Conservation (phyloP, 1,140 invertebrate genomes). For the Drosophila watanabei region DNA sequence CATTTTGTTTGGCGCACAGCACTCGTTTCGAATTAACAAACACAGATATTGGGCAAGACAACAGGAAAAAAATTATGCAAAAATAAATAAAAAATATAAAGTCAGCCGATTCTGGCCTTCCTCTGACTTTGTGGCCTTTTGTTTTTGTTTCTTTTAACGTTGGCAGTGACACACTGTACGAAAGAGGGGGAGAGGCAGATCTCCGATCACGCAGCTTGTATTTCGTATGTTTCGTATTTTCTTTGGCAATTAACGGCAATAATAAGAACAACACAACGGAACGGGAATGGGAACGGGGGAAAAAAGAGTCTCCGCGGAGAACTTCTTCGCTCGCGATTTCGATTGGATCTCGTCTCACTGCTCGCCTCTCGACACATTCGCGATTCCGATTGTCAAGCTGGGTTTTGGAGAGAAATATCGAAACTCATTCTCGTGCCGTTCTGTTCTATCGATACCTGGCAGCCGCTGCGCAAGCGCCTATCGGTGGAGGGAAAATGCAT, state of each 20-base stretch:
- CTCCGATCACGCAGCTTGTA: conserved; percentile 16
- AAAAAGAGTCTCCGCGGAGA: conserved; percentile 9
- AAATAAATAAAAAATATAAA: conserved; percentile 14
- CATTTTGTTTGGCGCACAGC: conserved; percentile 57
- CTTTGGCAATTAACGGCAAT: conserved; percentile 45
- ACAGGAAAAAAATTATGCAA: conserved; percentile 28
- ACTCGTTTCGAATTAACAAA: conserved; percentile 15
- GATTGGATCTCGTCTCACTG: conserved; percentile 2
- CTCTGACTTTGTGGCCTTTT: conserved; percentile 26
- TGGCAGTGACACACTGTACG: conserved; percentile 12
- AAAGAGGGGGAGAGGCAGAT: conserved; percentile 11
- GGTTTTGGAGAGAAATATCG: conserved; percentile 9
- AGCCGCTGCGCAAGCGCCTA: conserved; percentile 31
- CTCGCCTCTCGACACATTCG: neutral
- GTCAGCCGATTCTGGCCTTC: conserved; percentile 25
- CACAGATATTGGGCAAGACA: conserved; percentile 18
- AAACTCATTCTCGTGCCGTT: conserved; percentile 4
- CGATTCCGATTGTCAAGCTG: conserved; percentile 16
- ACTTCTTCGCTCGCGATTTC: conserved; percentile 17
- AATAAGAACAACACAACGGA: conserved; percentile 28
- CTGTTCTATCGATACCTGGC: conserved; percentile 21
- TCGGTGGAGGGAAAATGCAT: neutral
- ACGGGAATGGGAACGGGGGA: conserved; percentile 8
- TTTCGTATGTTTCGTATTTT: conserved; percentile 28
- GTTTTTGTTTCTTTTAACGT: conserved; percentile 22